Evolutionary conservation across 30 jellyfish, hydroid and myxozoan species (phyloP).

Genomic region (Catostylus mosaicus): DNA sequence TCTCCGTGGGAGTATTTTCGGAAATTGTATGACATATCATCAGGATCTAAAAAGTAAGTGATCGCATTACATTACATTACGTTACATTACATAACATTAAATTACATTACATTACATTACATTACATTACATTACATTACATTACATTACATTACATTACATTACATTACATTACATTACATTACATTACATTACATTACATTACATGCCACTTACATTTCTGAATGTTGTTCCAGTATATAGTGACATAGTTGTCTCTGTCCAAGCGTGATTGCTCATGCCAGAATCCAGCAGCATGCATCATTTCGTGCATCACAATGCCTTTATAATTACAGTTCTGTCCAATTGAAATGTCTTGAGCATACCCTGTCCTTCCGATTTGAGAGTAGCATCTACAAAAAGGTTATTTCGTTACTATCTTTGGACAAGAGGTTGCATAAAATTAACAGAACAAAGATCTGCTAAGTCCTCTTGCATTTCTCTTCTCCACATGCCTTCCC

Average conservation of each 20-base stretch:
- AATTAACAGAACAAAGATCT: too few relatives aligned
- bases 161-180: too few relatives aligned
- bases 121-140: too few relatives aligned
- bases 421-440: too few relatives aligned
- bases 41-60: background rate
- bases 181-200: too few relatives aligned
- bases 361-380: constrained; percentile 40
- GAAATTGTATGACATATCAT: constrained; percentile 42
- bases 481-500: too few relatives aligned
- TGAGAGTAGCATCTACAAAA: constrained; percentile 38
- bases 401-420: too few relatives aligned
- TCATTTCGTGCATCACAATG: constrained; percentile 62
- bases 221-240: constrained; percentile 53
- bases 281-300: constrained; percentile 69
- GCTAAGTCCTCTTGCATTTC: too few relatives aligned
- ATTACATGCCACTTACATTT: constrained; percentile 24
- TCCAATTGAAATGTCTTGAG: constrained; percentile 60
- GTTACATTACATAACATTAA: too few relatives aligned
- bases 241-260: constrained; percentile 33
- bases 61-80: too few relatives aligned
- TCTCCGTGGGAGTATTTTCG: constrained; percentile 65
- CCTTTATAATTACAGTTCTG: constrained; percentile 45
- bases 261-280: constrained; percentile 59
- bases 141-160: too few relatives aligned
- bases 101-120: too few relatives aligned